Evolutionary conservation across 2,113 vertebrate species (phyloP).

Genomic region (Sapajus apella): DNA sequence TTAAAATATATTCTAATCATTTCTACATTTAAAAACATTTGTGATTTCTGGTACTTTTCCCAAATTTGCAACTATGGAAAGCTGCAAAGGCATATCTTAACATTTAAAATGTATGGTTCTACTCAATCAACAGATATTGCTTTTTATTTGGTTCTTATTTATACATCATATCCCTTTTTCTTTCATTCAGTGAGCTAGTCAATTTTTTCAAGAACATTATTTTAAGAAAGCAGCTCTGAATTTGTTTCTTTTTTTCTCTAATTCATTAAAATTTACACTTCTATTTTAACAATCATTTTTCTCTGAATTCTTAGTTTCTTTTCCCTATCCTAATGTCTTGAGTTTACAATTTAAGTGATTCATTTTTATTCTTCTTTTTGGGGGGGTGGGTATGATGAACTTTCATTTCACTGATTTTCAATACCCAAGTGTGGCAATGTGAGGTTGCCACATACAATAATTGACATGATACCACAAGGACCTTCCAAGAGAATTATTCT

Average conservation of each 20-base stretch:
- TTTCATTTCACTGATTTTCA: slow-evolving; percentile 21
- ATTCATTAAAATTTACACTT: background rate
- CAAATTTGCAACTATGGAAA: background rate
- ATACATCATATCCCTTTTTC: background rate
- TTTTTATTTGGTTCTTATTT: background rate
- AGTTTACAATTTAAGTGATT: slow-evolving; percentile 14
- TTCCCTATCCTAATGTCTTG: slow-evolving; percentile 1
- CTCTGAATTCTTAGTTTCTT: background rate
- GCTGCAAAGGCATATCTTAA: background rate
- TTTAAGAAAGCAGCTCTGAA: background rate
- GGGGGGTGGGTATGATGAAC: background rate
- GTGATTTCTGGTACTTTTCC: background rate
- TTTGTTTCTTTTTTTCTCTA: background rate
- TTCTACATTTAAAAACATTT: background rate
- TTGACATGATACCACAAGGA: background rate
- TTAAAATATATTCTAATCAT: background rate
- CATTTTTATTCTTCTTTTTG: background rate
- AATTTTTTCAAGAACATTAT: background rate
- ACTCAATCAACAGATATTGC: background rate
- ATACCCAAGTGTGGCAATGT: background rate
- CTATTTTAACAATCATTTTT: background rate
- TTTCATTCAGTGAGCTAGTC: background rate
- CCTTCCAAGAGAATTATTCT: background rate
- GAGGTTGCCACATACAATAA: background rate
- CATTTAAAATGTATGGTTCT: background rate